A percentile compares a stretch with the other conserved stretches of the same genome.
phyloP scores from a whole-genome alignment of 2,113 vertebrate genomes.

The Catharus fuscescens region DNA sequence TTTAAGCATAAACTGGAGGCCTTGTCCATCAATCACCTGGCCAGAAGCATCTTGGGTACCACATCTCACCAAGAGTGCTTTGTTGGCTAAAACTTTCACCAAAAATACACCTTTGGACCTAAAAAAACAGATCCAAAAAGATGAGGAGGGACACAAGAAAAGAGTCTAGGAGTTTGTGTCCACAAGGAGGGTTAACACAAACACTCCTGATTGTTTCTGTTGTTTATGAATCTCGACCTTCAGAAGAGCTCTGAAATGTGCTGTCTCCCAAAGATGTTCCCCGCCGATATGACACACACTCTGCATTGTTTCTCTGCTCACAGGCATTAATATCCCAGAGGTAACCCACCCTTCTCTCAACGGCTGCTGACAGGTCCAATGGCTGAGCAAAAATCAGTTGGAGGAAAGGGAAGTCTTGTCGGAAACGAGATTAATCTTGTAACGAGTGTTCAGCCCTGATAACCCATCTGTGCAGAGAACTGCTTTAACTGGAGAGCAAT shows the following conservation, averaged over 20 bases:
- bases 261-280: slow-evolving; percentile 79
- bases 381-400: slow-evolving; percentile 85
- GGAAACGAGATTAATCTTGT: slow-evolving; percentile 89
- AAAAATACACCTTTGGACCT: not conserved
- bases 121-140: not conserved
- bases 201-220: slow-evolving; percentile 49
- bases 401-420: slow-evolving; percentile 89
- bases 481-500: slow-evolving; percentile 81
- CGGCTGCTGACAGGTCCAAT: slow-evolving; percentile 83
- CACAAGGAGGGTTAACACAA: not conserved
- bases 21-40: rapidly evolving
- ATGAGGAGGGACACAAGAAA: not conserved
- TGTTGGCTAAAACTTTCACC: not conserved
- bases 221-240: slow-evolving; percentile 74
- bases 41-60: not conserved
- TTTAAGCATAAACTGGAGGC: not conserved
- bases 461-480: slow-evolving; percentile 86
- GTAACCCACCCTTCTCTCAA: slow-evolving; percentile 78
- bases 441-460: slow-evolving; percentile 88
- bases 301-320: slow-evolving; percentile 70
- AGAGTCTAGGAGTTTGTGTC: not conserved
- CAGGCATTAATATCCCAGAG: slow-evolving; percentile 70
- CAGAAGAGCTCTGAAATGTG: slow-evolving; percentile 49
- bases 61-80: not conserved
- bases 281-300: slow-evolving; percentile 73